Evolutionary conservation across 2,113 vertebrate species (phyloP).

Genomic region (Poecile atricapillus): DNA sequence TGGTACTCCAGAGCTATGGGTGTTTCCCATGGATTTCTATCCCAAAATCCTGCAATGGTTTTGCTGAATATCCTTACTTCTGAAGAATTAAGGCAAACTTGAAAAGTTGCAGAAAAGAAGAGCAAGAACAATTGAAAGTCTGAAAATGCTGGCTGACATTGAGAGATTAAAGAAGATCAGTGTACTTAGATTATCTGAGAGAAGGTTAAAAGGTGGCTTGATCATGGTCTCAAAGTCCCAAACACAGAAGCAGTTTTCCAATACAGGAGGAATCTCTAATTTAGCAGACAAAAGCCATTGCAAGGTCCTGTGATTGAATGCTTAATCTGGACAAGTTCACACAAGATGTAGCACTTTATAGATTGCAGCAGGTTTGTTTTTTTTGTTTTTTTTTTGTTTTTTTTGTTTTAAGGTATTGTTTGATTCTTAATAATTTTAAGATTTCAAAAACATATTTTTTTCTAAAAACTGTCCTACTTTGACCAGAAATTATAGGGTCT

Average conservation of each 20-base stretch:
- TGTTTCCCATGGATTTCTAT: neutral
- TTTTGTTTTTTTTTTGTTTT: neutral
- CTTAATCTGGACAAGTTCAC: neutral
- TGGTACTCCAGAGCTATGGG: neutral
- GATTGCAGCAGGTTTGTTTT: neutral
- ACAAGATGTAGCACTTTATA: neutral
- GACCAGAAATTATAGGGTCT: neutral
- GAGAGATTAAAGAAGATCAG: conserved; percentile 26
- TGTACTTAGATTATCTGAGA: conserved; percentile 1
- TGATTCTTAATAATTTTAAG: neutral
- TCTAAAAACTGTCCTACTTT: neutral
- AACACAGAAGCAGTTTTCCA: neutral
- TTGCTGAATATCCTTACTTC: neutral
- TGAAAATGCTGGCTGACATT: conserved; percentile 32
- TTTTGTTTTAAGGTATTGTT: neutral
- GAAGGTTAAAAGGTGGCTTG: conserved; percentile 33
- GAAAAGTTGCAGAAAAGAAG: neutral
- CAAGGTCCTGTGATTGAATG: neutral
- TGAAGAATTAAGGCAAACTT: neutral
- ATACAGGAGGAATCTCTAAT: neutral
- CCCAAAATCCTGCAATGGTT: neutral
- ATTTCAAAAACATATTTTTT: neutral
- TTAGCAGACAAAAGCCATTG: neutral
- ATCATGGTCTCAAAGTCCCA: neutral
- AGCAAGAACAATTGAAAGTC: conserved; percentile 27